A percentile compares a stretch with the other conserved stretches of the same genome.
Conservation (phyloP, 2,113 vertebrate species). For the Bos javanicus region DNA sequence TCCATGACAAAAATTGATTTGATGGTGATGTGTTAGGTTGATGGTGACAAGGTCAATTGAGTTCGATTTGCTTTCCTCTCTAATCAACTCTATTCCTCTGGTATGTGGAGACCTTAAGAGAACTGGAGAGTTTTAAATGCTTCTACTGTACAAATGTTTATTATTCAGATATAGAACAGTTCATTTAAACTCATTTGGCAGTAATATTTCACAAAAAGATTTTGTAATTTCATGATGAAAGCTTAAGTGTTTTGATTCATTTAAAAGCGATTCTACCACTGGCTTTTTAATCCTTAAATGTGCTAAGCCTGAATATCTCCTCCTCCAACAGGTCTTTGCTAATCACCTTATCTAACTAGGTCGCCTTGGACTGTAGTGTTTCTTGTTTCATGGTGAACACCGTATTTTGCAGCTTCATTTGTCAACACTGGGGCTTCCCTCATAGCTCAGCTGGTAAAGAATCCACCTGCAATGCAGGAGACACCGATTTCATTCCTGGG, state of each 20-base stretch:
- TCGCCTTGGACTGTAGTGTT: not conserved
- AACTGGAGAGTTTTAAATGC: slow-evolving; percentile 20
- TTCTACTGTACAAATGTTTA: slow-evolving; percentile 28
- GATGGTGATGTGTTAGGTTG: not conserved
- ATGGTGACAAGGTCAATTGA: not conserved
- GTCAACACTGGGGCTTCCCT: not conserved
- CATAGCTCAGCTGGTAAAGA: not conserved
- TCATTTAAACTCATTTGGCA: slow-evolving; percentile 29
- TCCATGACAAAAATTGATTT: not conserved
- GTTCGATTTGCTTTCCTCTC: not conserved
- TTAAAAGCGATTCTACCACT: not conserved
- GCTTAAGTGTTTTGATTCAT: not conserved
- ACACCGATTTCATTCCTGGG: not conserved
- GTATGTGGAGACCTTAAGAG: not conserved
- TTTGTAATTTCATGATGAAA: slow-evolving; percentile 12
- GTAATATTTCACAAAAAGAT: not conserved
- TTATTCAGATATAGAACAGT: not conserved
- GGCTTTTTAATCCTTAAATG: not conserved
- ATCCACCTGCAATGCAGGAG: not conserved
- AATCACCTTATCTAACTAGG: not conserved
- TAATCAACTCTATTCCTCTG: slow-evolving; percentile 23
- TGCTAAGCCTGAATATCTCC: not conserved
- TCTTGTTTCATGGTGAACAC: not conserved
- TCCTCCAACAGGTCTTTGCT: not conserved
- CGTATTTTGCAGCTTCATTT: not conserved